These are phyloP conservation scores for Atopsyche davidsoni DNA, from an alignment of 1,140 invertebrate genomes.

Conservation along the genomic window DNA sequence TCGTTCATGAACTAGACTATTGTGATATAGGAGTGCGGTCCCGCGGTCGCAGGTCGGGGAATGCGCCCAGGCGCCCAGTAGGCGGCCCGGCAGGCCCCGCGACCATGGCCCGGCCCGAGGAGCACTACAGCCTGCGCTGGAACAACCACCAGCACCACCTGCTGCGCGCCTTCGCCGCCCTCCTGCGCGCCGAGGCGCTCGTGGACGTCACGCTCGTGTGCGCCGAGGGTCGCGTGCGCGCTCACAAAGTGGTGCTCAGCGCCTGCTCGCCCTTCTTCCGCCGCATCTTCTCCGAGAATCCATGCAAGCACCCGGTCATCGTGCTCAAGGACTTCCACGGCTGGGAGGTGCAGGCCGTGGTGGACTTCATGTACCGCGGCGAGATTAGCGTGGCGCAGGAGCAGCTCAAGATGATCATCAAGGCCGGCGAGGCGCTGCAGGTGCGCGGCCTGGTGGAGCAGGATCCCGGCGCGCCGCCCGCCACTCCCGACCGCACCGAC, in stretches of 20 bases:
- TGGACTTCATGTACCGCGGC: constrained; percentile 90
- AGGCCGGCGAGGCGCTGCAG: constrained; percentile 79
- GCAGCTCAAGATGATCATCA: constrained; percentile 71
- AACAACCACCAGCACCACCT: constrained; percentile 87
- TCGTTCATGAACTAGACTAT: no score
- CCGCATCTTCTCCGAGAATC: constrained; percentile 80
- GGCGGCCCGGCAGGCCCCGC: constrained; percentile 36
- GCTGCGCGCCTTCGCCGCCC: constrained; percentile 74
- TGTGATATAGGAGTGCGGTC: no score
- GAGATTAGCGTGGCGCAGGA: constrained; percentile 83
- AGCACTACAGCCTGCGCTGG: constrained; percentile 86
- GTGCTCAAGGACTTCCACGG: constrained; percentile 82
- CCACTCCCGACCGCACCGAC: constrained; percentile 51
- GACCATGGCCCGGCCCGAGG: constrained; percentile 44
- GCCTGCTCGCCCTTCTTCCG: constrained; percentile 88
- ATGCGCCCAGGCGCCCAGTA: background rate
- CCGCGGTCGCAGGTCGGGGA: constrained; percentile 8
- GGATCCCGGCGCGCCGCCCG: constrained; percentile 41
- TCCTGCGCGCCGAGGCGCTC: constrained; percentile 75
- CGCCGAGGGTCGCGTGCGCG: constrained; percentile 71
- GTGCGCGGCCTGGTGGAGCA: constrained; percentile 71
- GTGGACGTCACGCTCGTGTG: constrained; percentile 87
- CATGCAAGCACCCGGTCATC: constrained; percentile 88
- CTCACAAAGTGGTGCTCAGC: constrained; percentile 85
- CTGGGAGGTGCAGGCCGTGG: constrained; percentile 79